Evolutionary conservation across 2,113 vertebrate genomes (phyloP).

Genomic region (Amazona vittata): DNA sequence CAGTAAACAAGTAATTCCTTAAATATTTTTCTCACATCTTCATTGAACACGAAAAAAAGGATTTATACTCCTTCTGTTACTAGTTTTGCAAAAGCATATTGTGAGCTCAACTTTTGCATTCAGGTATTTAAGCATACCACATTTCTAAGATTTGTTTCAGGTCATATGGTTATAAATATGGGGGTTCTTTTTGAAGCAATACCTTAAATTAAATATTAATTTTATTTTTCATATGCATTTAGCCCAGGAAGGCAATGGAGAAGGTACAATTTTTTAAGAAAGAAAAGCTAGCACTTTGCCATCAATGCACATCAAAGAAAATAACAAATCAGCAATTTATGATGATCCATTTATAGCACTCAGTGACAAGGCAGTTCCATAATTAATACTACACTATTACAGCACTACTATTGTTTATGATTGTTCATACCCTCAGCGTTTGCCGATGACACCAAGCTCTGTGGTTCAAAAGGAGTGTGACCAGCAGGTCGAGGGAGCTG

Average conservation of each 20-base stretch:
- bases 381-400: neutral
- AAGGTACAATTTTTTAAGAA: neutral
- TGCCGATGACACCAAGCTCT: neutral
- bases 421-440: neutral
- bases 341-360: neutral
- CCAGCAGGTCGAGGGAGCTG: too few relatives aligned
- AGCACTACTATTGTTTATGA: neutral
- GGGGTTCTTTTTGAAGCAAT: neutral
- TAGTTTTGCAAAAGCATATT: neutral
- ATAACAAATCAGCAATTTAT: neutral
- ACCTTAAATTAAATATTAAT: neutral
- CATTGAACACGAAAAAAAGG: neutral
- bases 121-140: neutral
- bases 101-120: neutral
- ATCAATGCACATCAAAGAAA: neutral
- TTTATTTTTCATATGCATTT: neutral
- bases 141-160: neutral
- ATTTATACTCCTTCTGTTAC: neutral
- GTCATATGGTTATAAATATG: neutral
- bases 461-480: neutral
- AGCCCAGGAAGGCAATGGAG: neutral
- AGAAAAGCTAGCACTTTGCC: neutral
- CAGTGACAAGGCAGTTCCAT: neutral
- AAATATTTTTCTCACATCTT: neutral
- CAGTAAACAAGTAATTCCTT: neutral